A percentile compares a stretch with the other conserved stretches of the same genome.
These are phyloP conservation scores for Anastatus disparis DNA, from an alignment of 1,140 invertebrate species.

Conservation along the genomic window DNA sequence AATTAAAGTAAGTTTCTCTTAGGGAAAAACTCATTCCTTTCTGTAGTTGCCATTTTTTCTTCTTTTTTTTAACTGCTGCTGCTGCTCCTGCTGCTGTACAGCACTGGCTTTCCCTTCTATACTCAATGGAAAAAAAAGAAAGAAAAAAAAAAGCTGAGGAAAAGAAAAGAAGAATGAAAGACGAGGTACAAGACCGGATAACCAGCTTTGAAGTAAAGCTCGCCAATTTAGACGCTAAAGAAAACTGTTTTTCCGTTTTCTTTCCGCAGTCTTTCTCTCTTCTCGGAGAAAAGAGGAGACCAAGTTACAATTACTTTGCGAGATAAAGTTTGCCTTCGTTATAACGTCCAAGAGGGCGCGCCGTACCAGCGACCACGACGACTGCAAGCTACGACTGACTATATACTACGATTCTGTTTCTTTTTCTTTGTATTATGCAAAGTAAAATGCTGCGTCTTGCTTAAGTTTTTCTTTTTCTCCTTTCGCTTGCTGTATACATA, in stretches of 20 bases:
- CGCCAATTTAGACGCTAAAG: constrained; percentile 51
- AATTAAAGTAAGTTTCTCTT: constrained; percentile 35
- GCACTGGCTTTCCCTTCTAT: too few species aligned
- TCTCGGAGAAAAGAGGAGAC: too few species aligned
- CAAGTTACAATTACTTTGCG: constrained; percentile 51
- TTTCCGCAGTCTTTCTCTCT: too few species aligned
- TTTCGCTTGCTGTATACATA: not conserved
- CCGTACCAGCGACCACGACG: not conserved
- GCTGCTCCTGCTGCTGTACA: constrained; percentile 27
- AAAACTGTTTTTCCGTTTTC: constrained; percentile 55
- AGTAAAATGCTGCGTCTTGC: constrained; percentile 41
- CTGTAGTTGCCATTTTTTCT: constrained; percentile 44
- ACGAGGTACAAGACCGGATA: constrained; percentile 46
- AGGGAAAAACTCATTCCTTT: constrained; percentile 40
- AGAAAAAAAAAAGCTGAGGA: constrained; percentile 13
- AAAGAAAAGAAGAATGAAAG: constrained; percentile 26
- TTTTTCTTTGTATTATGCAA: constrained; percentile 48
- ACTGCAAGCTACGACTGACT: too few species aligned
- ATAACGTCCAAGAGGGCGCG: constrained; percentile 29
- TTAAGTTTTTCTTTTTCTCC: constrained; percentile 7
- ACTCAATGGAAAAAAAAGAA: constrained; percentile 37
- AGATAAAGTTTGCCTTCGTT: constrained; percentile 54
- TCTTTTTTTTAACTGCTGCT: constrained; percentile 34
- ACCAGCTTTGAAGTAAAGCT: constrained; percentile 55
- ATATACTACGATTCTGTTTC: too few species aligned